Evolutionary conservation across 2,113 vertebrate species (phyloP).

Genomic region (Rynchops niger): DNA sequence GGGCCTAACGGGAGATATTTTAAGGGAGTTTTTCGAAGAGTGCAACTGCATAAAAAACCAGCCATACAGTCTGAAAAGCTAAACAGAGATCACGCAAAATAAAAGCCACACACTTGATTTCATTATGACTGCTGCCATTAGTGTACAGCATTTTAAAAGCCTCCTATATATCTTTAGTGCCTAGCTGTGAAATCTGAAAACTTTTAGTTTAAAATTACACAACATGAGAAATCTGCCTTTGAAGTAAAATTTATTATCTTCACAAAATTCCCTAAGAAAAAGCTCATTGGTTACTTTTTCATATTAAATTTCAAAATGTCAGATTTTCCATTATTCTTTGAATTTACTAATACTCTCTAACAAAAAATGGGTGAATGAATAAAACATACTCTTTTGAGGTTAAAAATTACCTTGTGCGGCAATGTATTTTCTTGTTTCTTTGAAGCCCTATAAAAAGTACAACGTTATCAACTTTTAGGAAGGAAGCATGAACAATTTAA

Average conservation of each 20-base stretch:
- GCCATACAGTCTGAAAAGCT: neutral
- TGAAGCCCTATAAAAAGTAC: conserved; percentile 85
- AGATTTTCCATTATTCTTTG: neutral
- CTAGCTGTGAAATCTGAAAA: neutral
- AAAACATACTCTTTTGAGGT: neutral
- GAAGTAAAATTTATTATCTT: neutral
- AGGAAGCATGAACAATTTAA: neutral
- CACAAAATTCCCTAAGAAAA: neutral
- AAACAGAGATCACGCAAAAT: neutral
- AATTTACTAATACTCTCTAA: neutral
- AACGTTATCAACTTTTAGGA: neutral
- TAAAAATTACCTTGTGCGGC: conserved; percentile 90
- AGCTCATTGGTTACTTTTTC: neutral
- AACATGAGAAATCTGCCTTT: neutral
- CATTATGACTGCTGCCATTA: neutral
- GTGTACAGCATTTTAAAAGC: neutral
- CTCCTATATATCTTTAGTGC: neutral
- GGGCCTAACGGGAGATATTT: conserved; percentile 79
- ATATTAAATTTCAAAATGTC: neutral
- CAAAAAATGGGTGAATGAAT: neutral
- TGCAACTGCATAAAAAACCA: neutral
- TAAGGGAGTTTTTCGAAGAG: neutral
- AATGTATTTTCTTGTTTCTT: conserved; percentile 94
- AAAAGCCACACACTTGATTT: neutral
- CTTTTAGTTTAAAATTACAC: neutral